Base-by-base conservation (phyloP, 2,113 vertebrate genomes). In the Dendrocopos noguchii region DNA sequence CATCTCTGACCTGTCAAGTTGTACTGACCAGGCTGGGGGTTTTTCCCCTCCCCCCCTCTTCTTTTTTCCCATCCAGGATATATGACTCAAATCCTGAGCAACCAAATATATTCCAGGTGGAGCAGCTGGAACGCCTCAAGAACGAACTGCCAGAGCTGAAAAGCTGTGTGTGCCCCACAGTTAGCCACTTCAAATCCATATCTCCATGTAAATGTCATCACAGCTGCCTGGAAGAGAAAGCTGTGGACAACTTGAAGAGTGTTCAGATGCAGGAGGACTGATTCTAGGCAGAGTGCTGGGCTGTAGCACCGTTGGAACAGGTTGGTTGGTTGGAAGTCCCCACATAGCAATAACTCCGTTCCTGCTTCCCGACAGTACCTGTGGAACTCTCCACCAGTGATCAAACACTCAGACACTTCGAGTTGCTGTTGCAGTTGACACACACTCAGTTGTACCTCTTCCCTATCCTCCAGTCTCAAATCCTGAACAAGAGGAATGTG, bases 61-160 rank as follows among this genome's bases (percentile, higher is more conserved):
- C 39, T 76, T 64, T 90, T 94, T 31, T 1, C 93, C 95, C 88
- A 57, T 92, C n/a, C 88, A 99, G 99, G 94, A 99, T 99, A 97
- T 99, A 99, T 10, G 99, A 99, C 28, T 98, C 98, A 7, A 97
- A 98, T 93, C 97, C 97, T 24, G 99, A 99, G 88, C 98, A 99
- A 93, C 96, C 98, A 72, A 98, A 99, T 96, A 97, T 99, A 97
- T 99, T 99, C 97, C 98, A 99, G 94, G 98, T 99, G 95, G 99
- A 99, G 93, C 98, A 98, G 93, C 96, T 99, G 91, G 98, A 99
- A 80, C 97, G 98, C 42, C 97, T 99, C 90, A 98, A 98, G 93
- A 97, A 98, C 61, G 98, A 99, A 12, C 96, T 99, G 67, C 98
- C 99, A 2, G 98, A 98, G 80, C 73, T 98, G 28, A 98, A 98